These are phyloP conservation scores for Pterocles orientalis DNA, from an alignment of 2,113 vertebrate species.

Conservation along the genomic window DNA sequence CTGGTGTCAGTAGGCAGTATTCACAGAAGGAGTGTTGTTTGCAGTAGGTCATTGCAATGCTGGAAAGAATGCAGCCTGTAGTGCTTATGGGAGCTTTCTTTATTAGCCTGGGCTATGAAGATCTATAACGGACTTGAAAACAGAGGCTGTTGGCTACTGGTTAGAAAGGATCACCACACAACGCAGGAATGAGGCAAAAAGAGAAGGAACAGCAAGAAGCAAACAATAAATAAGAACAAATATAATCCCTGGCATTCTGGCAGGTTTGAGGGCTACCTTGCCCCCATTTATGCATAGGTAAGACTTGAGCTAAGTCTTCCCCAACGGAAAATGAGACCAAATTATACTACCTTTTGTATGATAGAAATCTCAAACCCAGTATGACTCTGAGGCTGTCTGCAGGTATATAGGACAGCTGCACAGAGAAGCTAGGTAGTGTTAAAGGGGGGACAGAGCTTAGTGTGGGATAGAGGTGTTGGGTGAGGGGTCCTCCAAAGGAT, in stretches of 20 bases:
- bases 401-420: not conserved
- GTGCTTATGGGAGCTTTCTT: conserved; percentile 32
- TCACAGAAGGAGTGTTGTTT: not conserved
- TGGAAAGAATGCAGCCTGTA: conserved; percentile 14
- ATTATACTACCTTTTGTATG: not conserved
- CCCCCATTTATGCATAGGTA: conserved; percentile 6
- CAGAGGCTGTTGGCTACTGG: not conserved
- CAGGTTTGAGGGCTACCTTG: not conserved
- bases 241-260: not conserved
- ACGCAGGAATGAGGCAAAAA: not conserved
- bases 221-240: conserved; percentile 22
- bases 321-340: not conserved
- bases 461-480: not conserved
- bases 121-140: conserved; percentile 44
- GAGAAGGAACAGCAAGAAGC: conserved; percentile 40
- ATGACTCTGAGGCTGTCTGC: not conserved
- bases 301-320: not conserved
- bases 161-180: not conserved
- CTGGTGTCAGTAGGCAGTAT: not conserved
- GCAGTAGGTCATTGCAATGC: not conserved
- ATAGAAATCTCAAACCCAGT: not conserved
- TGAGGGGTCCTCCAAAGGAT: not conserved
- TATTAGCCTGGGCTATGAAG: conserved; percentile 63
- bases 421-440: not conserved
- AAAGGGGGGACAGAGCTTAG: not conserved